Percentiles rank a stretch among this genome's conserved stretches.
Conservation (phyloP, 2,888 invertebrate genomes). For the Drosophila suboccidentalis region DNA sequence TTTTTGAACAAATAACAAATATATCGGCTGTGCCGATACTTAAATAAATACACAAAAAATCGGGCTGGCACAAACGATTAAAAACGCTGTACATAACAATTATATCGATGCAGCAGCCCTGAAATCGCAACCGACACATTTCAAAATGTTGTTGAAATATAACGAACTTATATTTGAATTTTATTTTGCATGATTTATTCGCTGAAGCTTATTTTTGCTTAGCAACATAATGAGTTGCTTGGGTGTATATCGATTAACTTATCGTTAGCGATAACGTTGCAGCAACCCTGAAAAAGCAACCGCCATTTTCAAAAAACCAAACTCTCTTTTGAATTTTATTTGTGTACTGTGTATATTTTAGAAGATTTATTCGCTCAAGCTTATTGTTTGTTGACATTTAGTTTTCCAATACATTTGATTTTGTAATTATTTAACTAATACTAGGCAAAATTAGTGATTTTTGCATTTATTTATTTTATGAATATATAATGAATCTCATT, state of each 20-base stretch:
- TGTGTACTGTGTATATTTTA: constrained; percentile 56
- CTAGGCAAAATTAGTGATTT: constrained; percentile 71
- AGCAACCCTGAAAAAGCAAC: not conserved
- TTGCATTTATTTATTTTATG: constrained; percentile 41
- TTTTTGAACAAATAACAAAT: no score
- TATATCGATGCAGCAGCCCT: not conserved
- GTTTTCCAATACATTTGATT: constrained; percentile 64
- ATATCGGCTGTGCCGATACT: no score
- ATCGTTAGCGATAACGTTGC: not conserved
- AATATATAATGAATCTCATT: constrained; percentile 55
- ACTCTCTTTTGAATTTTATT: not conserved
- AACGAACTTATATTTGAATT: no score
- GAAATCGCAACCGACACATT: not conserved
- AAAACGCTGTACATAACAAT: no score
- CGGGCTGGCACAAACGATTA: no score
- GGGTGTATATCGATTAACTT: not conserved
- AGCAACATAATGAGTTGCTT: not conserved
- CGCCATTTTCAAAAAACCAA: not conserved
- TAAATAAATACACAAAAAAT: no score
- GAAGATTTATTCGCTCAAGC: constrained; percentile 69
- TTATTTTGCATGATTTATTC: no score
- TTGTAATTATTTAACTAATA: constrained; percentile 73
- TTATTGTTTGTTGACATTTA: constrained; percentile 73
- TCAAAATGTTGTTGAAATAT: not conserved
- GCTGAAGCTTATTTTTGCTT: not conserved